Conservation (phyloP, 2,888 invertebrate species). For the Cerastis rubricosa region DNA sequence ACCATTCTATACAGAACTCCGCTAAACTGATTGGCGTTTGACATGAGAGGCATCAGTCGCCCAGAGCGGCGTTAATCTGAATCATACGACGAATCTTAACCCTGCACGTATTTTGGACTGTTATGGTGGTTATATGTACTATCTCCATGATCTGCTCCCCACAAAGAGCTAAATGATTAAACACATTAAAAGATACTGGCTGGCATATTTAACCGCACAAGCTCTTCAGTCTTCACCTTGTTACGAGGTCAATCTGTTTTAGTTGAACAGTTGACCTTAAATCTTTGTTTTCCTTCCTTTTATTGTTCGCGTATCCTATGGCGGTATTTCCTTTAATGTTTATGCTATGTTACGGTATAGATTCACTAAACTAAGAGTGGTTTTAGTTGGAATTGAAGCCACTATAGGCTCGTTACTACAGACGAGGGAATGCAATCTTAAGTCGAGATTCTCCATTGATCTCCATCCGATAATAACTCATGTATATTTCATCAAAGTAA, state of each 20-base stretch:
- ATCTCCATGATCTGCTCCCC: neutral
- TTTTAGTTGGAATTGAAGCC: neutral
- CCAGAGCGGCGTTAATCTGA: neutral
- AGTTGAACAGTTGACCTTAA: conserved; percentile 37
- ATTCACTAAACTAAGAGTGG: neutral
- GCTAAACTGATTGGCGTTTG: neutral
- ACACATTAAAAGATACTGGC: conserved; percentile 6
- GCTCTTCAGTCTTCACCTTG: conserved; percentile 28
- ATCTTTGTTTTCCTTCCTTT: conserved; percentile 47
- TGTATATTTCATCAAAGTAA: too few relatives aligned
- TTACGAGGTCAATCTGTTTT: conserved; percentile 27
- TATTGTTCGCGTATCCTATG: conserved; percentile 9
- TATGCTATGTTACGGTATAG: neutral
- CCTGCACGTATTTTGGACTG: neutral
- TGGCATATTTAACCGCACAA: neutral
- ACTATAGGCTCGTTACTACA: neutral
- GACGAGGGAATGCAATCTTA: neutral
- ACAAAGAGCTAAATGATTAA: neutral
- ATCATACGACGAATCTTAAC: neutral
- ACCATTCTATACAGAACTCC: neutral
- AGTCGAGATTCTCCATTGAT: neutral
- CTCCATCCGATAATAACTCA: too few relatives aligned
- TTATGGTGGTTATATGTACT: neutral
- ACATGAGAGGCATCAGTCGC: neutral
- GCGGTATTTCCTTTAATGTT: conserved; percentile 3